Conservation (phyloP, 2,113 vertebrate genomes). For the Sinocyclocheilus maitianheensis region DNA sequence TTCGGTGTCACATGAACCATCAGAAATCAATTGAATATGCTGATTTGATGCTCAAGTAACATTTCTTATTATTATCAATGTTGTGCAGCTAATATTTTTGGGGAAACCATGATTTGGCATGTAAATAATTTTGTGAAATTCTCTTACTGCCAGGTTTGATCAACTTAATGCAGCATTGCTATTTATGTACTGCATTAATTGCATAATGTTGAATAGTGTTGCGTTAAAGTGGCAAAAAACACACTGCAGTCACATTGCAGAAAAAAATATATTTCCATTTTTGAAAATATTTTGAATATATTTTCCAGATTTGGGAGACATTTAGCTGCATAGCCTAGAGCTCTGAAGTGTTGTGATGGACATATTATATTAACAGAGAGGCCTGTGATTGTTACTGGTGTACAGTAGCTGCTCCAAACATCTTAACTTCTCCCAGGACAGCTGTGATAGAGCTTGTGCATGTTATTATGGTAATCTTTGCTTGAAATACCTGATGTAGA, state of each 20-base stretch:
- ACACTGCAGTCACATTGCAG: too few relatives aligned
- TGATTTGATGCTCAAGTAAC: too few relatives aligned
- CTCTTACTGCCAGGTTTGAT: background rate
- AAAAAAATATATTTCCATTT: too few relatives aligned
- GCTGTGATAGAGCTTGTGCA: background rate
- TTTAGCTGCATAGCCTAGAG: background rate
- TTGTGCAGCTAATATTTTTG: too few relatives aligned
- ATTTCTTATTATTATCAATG: too few relatives aligned
- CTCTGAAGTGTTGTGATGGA: too few relatives aligned
- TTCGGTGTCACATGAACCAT: background rate
- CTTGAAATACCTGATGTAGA: background rate
- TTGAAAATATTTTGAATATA: too few relatives aligned
- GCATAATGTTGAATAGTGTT: background rate
- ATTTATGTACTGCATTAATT: background rate
- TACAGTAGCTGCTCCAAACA: constrained; percentile 18
- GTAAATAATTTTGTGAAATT: too few relatives aligned
- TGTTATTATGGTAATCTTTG: background rate
- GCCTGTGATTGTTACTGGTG: constrained; percentile 27
- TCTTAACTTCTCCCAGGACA: constrained; percentile 2
- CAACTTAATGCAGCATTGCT: background rate
- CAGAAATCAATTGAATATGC: too few relatives aligned
- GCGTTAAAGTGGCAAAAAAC: background rate
- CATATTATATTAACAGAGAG: constrained; percentile 36
- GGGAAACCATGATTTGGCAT: too few relatives aligned
- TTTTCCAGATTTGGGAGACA: background rate